A percentile compares a stretch with the other conserved stretches of the same genome.
phyloP scores from a whole-genome alignment of 2,797 vertebrate genomes.

The Epinephelus coioides region DNA sequence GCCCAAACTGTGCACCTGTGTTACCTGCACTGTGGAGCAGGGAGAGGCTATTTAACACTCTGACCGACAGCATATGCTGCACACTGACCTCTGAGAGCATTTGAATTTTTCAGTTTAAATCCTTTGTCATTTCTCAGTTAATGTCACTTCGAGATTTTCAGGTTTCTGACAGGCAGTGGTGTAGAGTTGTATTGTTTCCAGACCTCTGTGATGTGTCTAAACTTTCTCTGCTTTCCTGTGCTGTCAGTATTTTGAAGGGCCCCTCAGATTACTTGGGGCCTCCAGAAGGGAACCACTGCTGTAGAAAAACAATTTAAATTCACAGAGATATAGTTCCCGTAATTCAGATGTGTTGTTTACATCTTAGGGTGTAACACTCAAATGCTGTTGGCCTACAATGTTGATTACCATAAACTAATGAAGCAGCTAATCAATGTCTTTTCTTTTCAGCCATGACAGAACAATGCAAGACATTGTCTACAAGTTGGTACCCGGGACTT shows the following conservation, averaged over 20 bases:
- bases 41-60: conserved; percentile 41
- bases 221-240: too few relatives aligned
- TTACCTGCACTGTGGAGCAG: conserved; percentile 20
- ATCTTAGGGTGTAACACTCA: background rate
- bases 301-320: background rate
- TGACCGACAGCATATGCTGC: conserved; percentile 39
- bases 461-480: conserved; percentile 99
- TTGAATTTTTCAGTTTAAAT: background rate
- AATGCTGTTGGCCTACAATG: too few relatives aligned
- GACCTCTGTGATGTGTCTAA: background rate
- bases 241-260: too few relatives aligned
- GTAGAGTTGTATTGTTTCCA: background rate
- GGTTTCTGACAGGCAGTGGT: background rate
- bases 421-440: conserved; percentile 4
- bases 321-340: background rate
- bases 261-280: too few relatives aligned
- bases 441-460: conserved; percentile 93
- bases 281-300: too few relatives aligned
- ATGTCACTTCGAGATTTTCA: conserved; percentile 15
- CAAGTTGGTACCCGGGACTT: conserved; percentile 98
- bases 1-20: conserved; percentile 29
- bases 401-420: background rate
- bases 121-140: conserved; percentile 1
- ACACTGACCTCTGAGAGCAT: background rate
- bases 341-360: background rate